phyloP scores from a whole-genome alignment of 2,113 vertebrate genomes.

The Rhipidura dahli region DNA sequence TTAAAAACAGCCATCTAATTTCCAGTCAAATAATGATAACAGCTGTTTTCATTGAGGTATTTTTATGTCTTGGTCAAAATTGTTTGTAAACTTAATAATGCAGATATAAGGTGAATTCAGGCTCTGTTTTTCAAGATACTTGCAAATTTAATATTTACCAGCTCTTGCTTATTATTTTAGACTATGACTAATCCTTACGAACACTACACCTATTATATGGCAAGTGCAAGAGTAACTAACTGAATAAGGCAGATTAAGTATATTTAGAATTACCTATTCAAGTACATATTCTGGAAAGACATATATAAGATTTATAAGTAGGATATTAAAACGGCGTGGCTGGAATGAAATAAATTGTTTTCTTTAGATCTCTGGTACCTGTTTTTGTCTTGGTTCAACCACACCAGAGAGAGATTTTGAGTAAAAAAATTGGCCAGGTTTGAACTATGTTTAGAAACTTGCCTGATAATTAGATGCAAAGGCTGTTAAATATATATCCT shows the following conservation, averaged over 20 bases:
- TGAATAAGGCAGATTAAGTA: neutral
- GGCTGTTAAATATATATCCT: neutral
- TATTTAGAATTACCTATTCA: neutral
- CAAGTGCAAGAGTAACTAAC: neutral
- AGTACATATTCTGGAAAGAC: neutral
- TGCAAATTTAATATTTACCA: neutral
- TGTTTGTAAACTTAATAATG: neutral
- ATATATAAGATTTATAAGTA: neutral
- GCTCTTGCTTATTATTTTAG: neutral
- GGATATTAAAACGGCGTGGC: neutral
- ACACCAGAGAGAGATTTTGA: neutral
- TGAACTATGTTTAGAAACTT: conserved; percentile 5
- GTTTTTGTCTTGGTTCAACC: neutral
- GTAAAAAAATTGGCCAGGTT: neutral
- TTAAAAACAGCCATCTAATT: neutral
- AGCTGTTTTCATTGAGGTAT: neutral
- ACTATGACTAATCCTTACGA: neutral
- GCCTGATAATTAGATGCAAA: neutral
- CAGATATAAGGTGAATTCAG: neutral
- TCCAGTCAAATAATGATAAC: neutral
- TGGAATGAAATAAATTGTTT: neutral
- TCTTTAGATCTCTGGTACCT: neutral
- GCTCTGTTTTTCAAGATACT: neutral
- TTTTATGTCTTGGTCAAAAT: neutral
- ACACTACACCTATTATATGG: neutral